Conservation (phyloP, 1,140 invertebrate species). For the Heliconius himera region DNA sequence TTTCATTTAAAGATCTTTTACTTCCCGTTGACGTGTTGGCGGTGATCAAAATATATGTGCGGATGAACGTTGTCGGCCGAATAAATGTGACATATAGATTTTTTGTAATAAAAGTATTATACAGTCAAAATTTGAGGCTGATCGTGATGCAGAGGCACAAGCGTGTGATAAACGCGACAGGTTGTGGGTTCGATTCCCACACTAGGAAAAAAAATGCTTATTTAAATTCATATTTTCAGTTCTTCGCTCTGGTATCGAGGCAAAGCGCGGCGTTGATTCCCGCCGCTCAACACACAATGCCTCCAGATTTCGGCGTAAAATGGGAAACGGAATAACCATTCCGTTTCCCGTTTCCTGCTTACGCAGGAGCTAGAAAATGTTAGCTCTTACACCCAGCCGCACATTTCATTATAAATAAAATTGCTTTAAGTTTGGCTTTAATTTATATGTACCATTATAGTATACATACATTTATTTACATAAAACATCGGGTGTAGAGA, state of each 20-base stretch:
- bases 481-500: no score
- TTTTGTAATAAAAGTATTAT: no score
- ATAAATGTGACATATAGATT: neutral
- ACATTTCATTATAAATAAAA: no score
- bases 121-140: no score
- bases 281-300: neutral
- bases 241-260: neutral
- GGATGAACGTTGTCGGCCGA: neutral
- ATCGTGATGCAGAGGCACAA: neutral
- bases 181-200: neutral
- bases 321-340: neutral
- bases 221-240: neutral
- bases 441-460: no score
- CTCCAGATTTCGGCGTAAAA: neutral
- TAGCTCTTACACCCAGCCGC: no score
- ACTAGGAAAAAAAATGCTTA: neutral
- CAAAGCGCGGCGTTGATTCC: no score
- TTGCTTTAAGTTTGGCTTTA: no score
- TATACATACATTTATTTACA: no score
- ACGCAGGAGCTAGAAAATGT: no score
- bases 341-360: no score
- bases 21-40: conserved; percentile 1
- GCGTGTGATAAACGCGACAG: neutral
- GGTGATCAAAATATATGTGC: conserved; percentile 9
- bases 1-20: conserved; percentile 8